These are phyloP conservation scores for Bhutanitis thaidina DNA, from an alignment of 2,888 invertebrate genomes.

Conservation along the genomic window DNA sequence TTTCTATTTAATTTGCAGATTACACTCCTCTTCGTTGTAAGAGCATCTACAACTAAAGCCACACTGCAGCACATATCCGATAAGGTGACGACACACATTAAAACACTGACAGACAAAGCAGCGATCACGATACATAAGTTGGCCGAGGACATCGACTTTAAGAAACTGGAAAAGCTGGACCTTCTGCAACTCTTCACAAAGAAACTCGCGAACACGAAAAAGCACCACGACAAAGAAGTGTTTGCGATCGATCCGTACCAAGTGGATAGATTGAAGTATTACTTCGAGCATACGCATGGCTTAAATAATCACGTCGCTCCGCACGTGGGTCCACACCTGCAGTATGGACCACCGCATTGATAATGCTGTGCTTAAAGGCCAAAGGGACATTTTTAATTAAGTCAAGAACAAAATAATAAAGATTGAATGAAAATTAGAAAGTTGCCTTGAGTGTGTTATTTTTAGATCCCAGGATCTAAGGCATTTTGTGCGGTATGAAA, in stretches of 20 bases:
- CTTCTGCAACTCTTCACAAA: conserved; percentile 22
- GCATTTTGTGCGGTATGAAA: no score
- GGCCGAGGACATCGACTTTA: conserved; percentile 33
- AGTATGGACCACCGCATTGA: conserved; percentile 15
- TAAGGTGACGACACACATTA: conserved; percentile 34
- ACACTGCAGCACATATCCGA: conserved; percentile 49
- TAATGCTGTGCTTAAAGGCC: background rate
- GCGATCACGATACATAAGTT: conserved; percentile 34
- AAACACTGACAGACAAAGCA: conserved; percentile 36
- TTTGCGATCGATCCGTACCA: conserved; percentile 30
- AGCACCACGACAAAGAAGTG: conserved; percentile 18
- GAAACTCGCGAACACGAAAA: conserved; percentile 10
- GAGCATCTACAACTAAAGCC: conserved; percentile 44
- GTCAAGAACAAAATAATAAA: background rate
- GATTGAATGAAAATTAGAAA: no score
- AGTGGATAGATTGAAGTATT: conserved; percentile 31
- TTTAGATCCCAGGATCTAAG: no score
- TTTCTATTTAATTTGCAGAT: conserved; percentile 38
- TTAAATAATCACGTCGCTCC: conserved; percentile 25
- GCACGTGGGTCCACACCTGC: conserved; percentile 9
- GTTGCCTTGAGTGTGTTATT: no score
- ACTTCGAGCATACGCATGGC: conserved; percentile 29
- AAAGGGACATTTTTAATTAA: background rate
- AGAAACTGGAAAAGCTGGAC: conserved; percentile 30
- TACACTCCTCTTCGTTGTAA: conserved; percentile 40